Evolutionary conservation across 2,888 invertebrate genomes (phyloP), one percentile per base, ranked within the genome.

Genomic region (Calliphora vomitoria): DNA sequence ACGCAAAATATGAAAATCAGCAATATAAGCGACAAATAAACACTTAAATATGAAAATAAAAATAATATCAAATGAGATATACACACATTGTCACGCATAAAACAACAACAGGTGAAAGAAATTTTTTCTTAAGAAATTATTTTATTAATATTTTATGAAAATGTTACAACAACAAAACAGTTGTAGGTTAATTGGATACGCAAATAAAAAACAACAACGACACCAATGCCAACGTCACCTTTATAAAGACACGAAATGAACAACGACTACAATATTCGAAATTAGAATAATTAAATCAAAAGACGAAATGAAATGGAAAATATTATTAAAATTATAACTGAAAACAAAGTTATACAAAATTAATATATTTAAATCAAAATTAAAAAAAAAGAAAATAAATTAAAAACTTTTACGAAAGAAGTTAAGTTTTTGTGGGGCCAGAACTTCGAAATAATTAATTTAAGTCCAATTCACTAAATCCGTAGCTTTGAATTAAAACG

Each of bases 131-230:
- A 85, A 87, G 64, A 87, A 79, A 85, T 87, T 87, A 85, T 87
- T 87, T 85, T 85, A 66, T 87, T 87, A 87, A 87, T 82, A 74
- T 87, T 87, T 85, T 79, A 87, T 87, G 78, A 79, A 74, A 84
- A 82, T 75, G 53, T 18, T 62, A 69, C 31, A 85, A 74, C 11
- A 64, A 68, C 38, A 64, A 31, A 71, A 31, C 69, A 58, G 71
- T 82, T 82, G 25, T 50, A 82, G 84, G 84, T 75, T 82, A 85
- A 87, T 85, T 87, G 85, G 75, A 87, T 74, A 82, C 4, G n/a
- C 66, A 60, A 79, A 78, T 20, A 69, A 72, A 41, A 13, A 72
- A 71, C 41, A 76, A 38, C 15, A 47, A 41, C n/a, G 13, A 71
- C n/a, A n/a, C 15, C 18, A 53, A 53, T 18, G 55, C 8, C 55